These are phyloP conservation scores for Drepanosiphum platanoidis DNA, from an alignment of 2,888 invertebrate species.

Conservation along the genomic window DNA sequence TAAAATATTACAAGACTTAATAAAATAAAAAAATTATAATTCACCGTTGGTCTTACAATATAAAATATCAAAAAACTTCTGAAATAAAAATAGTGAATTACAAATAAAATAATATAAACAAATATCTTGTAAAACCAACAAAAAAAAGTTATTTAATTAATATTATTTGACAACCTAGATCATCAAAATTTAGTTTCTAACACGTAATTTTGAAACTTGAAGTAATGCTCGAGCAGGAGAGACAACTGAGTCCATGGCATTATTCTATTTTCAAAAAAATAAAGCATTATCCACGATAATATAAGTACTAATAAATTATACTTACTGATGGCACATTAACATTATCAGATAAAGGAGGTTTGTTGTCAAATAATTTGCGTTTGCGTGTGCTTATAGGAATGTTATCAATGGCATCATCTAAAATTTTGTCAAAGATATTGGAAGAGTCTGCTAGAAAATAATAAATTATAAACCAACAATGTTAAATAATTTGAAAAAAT, in stretches of 20 bases:
- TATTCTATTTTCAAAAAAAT: constrained; percentile 15
- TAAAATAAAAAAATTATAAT: no score
- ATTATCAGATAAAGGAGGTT: constrained; percentile 37
- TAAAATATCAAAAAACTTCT: no score
- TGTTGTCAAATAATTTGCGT: constrained; percentile 48
- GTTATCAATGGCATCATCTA: constrained; percentile 30
- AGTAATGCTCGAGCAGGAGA: constrained; percentile 13
- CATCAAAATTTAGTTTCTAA: constrained; percentile 31
- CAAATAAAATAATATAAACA: no score
- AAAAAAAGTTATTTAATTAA: no score
- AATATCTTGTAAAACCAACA: no score
- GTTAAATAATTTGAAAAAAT: neutral
- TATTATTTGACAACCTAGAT: no score
- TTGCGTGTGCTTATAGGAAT: constrained; percentile 48
- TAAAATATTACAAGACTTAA: no score
- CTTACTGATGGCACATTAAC: constrained; percentile 30
- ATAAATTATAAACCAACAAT: no score
- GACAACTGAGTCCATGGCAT: neutral
- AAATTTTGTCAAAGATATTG: neutral
- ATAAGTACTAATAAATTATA: neutral
- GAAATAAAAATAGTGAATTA: no score
- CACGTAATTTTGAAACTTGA: constrained; percentile 26
- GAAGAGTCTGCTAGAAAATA: neutral
- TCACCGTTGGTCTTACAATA: no score
- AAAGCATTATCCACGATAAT: neutral